These are phyloP conservation scores for Carassius gibelio DNA, from an alignment of 2,113 vertebrate species.

Conservation along the genomic window DNA sequence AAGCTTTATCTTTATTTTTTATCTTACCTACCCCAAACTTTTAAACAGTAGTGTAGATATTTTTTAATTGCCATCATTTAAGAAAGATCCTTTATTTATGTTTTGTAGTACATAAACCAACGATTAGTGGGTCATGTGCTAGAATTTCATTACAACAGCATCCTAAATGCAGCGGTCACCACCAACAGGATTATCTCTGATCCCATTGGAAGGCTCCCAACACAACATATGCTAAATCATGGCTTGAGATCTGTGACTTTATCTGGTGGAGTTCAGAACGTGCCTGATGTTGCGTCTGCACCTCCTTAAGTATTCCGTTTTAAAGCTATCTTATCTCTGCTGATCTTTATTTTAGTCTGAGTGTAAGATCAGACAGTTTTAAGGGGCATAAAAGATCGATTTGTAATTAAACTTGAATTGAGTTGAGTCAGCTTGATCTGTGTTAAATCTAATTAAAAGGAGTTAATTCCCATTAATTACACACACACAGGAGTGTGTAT, in stretches of 20 bases:
- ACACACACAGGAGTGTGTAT: not conserved
- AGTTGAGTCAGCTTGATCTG: not conserved
- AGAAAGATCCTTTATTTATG: no score
- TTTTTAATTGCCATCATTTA: not conserved
- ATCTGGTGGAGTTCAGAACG: not conserved
- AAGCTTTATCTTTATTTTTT: no score
- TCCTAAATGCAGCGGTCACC: not conserved
- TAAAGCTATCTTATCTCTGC: not conserved
- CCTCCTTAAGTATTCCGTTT: not conserved
- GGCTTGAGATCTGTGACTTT: not conserved
- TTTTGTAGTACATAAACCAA: no score
- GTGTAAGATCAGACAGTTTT: not conserved
- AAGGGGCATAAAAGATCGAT: not conserved
- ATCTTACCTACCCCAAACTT: no score
- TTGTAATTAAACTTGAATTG: slow-evolving; percentile 9
- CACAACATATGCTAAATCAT: not conserved
- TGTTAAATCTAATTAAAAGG: slow-evolving; percentile 12
- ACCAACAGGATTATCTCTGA: not conserved
- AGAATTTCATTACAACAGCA: not conserved
- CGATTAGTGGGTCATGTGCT: not conserved
- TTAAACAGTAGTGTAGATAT: no score
- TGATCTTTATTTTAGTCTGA: not conserved
- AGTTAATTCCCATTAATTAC: not conserved
- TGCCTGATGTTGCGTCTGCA: not conserved
- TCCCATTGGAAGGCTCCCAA: not conserved